These are phyloP conservation scores for Anoplopoma fimbria DNA, from an alignment of 2,113 vertebrate genomes.

Conservation along the genomic window DNA sequence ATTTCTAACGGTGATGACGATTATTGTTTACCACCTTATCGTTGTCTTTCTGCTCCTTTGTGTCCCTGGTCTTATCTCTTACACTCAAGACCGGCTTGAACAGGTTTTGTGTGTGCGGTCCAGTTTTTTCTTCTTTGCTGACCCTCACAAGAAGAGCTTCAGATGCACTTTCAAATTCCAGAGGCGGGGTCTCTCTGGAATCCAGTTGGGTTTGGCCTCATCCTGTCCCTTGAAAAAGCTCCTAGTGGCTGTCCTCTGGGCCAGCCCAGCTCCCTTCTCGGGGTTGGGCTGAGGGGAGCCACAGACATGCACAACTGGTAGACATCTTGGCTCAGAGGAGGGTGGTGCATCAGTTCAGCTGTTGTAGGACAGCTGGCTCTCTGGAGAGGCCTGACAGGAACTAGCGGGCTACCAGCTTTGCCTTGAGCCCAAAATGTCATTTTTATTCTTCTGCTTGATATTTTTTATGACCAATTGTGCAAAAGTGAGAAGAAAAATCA, in stretches of 20 bases:
- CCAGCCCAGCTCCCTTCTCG: slow-evolving; percentile 35
- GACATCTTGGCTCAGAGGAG: slow-evolving; percentile 74
- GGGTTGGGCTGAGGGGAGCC: slow-evolving; percentile 36
- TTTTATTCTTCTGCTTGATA: slow-evolving; percentile 2
- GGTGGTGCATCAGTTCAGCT: slow-evolving; percentile 77
- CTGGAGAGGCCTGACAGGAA: slow-evolving; percentile 48
- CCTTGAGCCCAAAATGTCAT: not conserved
- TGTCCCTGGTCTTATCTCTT: not conserved
- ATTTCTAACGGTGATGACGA: not conserved
- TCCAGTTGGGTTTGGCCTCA: slow-evolving; percentile 44
- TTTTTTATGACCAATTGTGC: slow-evolving; percentile 13
- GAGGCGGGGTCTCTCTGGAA: slow-evolving; percentile 62
- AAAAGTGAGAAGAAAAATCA: not conserved
- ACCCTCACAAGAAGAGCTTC: slow-evolving; percentile 32
- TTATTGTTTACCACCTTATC: not conserved
- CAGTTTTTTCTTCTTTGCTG: too few species aligned
- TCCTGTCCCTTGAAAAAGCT: slow-evolving; percentile 22
- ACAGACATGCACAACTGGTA: slow-evolving; percentile 78
- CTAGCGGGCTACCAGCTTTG: slow-evolving; percentile 18
- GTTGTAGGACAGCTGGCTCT: slow-evolving; percentile 77
- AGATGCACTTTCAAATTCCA: slow-evolving; percentile 67
- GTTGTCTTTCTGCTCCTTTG: slow-evolving; percentile 4
- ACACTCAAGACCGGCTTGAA: not conserved
- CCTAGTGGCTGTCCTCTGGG: slow-evolving; percentile 43
- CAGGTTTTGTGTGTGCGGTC: not conserved